These are phyloP conservation scores for Drosophila leontia DNA, from an alignment of 1,140 invertebrate genomes.

Conservation along the genomic window DNA sequence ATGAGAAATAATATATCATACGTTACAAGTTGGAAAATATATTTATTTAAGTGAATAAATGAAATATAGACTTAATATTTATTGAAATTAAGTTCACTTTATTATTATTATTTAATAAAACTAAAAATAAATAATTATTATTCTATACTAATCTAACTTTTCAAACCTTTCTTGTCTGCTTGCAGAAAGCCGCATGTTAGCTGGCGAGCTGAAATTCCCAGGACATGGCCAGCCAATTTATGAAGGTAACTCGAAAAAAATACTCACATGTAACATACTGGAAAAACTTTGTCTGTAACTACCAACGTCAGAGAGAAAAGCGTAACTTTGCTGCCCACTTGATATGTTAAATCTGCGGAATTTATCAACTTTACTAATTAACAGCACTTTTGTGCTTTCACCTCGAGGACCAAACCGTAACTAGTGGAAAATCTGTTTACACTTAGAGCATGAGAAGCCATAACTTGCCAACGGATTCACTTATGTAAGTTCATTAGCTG, in stretches of 20 bases:
- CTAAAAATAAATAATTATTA: not conserved
- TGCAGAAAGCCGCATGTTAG: constrained; percentile 13
- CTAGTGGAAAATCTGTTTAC: constrained; percentile 25
- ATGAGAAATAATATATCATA: not conserved
- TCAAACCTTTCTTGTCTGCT: constrained; percentile 5
- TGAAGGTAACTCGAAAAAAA: constrained; percentile 16
- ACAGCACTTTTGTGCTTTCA: constrained; percentile 20
- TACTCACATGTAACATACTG: not conserved
- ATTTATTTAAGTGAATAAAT: not conserved
- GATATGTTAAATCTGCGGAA: constrained; percentile 60
- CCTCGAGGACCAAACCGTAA: constrained; percentile 2
- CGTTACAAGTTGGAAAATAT: not conserved
- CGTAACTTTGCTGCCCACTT: constrained; percentile 34
- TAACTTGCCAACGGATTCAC: constrained; percentile 69
- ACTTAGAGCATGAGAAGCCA: constrained; percentile 38
- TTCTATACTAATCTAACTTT: constrained; percentile 11
- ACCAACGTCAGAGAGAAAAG: not conserved
- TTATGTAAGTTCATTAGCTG: constrained; percentile 74
- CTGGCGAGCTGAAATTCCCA: not conserved
- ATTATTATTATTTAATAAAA: too few relatives aligned
- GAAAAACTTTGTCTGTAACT: constrained; percentile 29
- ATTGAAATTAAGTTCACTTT: not conserved
- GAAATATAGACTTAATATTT: not conserved
- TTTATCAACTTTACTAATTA: constrained; percentile 77
- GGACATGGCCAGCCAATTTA: constrained; percentile 13